These are phyloP conservation scores for Scaptomyza montana DNA, from an alignment of 1,140 invertebrate species.

Conservation along the genomic window DNA sequence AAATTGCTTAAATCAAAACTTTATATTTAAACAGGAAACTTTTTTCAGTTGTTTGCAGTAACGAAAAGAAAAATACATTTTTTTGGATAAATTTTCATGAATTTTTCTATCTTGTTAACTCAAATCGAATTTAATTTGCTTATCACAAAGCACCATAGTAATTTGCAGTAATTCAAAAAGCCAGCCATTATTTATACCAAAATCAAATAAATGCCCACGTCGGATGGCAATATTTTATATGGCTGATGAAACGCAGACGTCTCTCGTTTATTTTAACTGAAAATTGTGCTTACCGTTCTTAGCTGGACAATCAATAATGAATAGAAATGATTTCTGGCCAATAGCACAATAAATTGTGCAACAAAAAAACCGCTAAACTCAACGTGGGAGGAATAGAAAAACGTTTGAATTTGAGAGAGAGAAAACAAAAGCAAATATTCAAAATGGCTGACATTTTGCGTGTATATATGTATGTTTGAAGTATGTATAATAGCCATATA, in stretches of 20 bases:
- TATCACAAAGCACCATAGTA: background rate
- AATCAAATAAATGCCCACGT: constrained; percentile 10
- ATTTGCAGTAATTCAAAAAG: constrained; percentile 2
- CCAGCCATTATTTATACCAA: constrained; percentile 12
- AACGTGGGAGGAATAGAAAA: constrained; percentile 27
- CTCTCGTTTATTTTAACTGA: constrained; percentile 27
- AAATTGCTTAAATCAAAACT: no score
- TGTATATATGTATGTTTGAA: constrained; percentile 18
- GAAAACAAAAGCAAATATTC: constrained; percentile 67
- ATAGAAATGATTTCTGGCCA: constrained; percentile 10
- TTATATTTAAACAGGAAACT: no score
- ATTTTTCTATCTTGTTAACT: background rate
- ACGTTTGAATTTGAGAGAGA: constrained; percentile 20
- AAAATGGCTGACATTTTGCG: constrained; percentile 75
- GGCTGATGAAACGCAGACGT: background rate
- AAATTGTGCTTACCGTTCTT: constrained; percentile 8
- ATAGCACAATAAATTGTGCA: constrained; percentile 31
- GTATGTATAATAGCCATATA: constrained; percentile 10
- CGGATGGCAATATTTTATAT: constrained; percentile 28
- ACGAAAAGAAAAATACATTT: no score
- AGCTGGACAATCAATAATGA: constrained; percentile 35
- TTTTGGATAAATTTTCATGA: background rate
- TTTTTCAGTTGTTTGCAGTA: no score
- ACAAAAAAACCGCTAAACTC: constrained; percentile 7
- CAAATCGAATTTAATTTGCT: background rate